Percentiles rank a stretch among this genome's conserved stretches.
These are phyloP conservation scores for Paramormyrops hopkinsi DNA, from an alignment of 2,797 vertebrate genomes.

Conservation along the genomic window DNA sequence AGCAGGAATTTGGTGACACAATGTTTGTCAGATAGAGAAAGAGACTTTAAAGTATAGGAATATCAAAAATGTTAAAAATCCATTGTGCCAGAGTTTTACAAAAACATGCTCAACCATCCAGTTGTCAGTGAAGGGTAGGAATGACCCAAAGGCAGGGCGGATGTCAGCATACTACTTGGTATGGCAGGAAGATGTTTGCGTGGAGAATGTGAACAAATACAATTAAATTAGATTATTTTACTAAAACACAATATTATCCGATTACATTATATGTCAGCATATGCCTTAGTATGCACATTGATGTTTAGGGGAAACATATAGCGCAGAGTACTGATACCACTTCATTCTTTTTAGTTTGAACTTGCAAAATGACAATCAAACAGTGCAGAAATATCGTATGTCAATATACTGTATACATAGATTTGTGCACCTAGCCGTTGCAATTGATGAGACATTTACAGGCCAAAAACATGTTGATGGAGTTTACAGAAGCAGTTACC, in stretches of 20 bases:
- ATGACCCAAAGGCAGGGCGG: no score
- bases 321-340: background rate
- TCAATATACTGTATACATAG: background rate
- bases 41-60: background rate
- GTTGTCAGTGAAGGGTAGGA: no score
- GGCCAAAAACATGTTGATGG: background rate
- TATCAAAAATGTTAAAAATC: no score
- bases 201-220: background rate
- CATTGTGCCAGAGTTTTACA: no score
- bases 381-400: background rate
- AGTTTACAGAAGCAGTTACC: background rate
- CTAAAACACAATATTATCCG: background rate
- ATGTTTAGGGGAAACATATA: background rate
- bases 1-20: background rate
- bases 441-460: background rate
- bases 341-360: background rate
- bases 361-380: background rate
- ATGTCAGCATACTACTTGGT: background rate
- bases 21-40: background rate
- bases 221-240: background rate
- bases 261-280: background rate
- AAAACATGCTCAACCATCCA: no score
- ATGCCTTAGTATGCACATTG: background rate
- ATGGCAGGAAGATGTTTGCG: background rate
- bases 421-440: background rate